Percentiles rank a stretch among this genome's conserved stretches.
Evolutionary conservation across 2,113 vertebrate genomes (phyloP).

Genomic region (Muntiacus muntjak): DNA sequence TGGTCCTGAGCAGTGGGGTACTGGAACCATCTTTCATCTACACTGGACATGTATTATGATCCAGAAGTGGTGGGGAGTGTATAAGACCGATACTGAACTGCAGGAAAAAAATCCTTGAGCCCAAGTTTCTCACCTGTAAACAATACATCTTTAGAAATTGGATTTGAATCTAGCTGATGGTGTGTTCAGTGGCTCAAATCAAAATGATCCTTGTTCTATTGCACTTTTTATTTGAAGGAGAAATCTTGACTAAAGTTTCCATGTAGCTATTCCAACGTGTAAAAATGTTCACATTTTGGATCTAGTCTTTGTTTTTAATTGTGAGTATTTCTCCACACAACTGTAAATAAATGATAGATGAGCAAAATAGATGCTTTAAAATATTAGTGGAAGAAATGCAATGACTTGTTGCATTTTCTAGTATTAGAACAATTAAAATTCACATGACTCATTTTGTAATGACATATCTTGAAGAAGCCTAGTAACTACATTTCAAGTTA

Average conservation of each 20-base stretch:
- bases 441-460: neutral
- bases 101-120: neutral
- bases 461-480: neutral
- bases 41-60: neutral
- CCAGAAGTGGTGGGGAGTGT: neutral
- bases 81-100: neutral
- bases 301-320: neutral
- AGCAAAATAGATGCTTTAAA: neutral
- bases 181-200: neutral
- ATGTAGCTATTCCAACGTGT: neutral
- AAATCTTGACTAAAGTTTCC: neutral
- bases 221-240: neutral
- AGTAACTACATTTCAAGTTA: neutral
- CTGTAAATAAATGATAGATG: neutral
- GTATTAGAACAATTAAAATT: neutral
- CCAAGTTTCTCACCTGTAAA: conserved; percentile 15
- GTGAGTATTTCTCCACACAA: neutral
- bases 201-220: neutral
- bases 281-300: neutral
- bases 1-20: neutral
- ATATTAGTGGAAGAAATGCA: neutral
- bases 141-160: neutral
- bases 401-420: neutral
- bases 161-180: neutral
- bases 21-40: neutral